Evolutionary conservation across 2,797 vertebrate species (phyloP), one percentile per base, ranked within the genome.

Genomic region (Sternarchorhynchus goeldii): DNA sequence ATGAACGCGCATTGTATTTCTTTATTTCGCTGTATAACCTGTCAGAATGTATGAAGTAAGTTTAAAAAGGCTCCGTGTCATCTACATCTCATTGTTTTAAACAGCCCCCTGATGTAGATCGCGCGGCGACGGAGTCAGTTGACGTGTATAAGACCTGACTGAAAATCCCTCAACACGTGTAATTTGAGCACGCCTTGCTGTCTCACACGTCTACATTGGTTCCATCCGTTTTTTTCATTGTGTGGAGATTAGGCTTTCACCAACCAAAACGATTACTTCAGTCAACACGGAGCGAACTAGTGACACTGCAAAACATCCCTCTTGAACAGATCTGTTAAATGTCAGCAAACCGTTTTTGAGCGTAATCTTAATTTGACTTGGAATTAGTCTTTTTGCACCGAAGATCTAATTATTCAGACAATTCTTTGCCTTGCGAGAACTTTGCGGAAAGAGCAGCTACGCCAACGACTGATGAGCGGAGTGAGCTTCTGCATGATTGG

Each of bases 311-410:
- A 88, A 86, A 88, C 89, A 89, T 84, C 89, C 85, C 89, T 91
- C 89, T 86, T 66, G 41, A 89, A 85, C 91, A 89, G 88, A 93
- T 93, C 91, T 92, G 90, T 89, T 93, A 94, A 94, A 94, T 93
- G 93, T 93, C 93, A 94, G 90, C 92, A 93, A 93, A 93, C 91
- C 90, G 91, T 83, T 93, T 94, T 90, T 91, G 92, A 93, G 86
- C 85, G 83, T 89, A 91, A 93, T 94, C 90, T 89, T 88, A 92
- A 93, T 93, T 93, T 93, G 91, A 90, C 90, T 92, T 91, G 89
- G 93, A 93, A 94, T 93, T 93, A 93, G 90, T 87, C 85, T 91
- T 91, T 90, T 91, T 88, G 86, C 85, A 77, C 74, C 82, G 86
- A 90, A 86, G 86, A 90, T 91, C 87, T 93, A 92, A 93, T 94